Conservation (phyloP, 2,888 invertebrate species). For the Drosophila fulvimacula region DNA sequence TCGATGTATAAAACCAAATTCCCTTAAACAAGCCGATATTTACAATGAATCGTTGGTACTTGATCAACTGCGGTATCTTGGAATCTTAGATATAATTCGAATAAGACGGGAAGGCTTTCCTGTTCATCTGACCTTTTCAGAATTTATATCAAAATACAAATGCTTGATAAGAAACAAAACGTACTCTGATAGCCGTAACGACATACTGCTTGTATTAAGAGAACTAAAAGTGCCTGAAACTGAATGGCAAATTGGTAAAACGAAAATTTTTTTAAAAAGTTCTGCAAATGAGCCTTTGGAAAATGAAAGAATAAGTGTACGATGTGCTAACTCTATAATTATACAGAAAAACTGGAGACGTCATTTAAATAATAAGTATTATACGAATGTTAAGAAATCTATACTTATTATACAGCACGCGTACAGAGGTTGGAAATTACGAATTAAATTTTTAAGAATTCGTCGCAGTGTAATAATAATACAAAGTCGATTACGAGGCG, state of each 20-base stretch:
- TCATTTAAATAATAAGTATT: conserved; percentile 88
- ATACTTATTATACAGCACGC: conserved; percentile 92
- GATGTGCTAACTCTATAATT: conserved; percentile 89
- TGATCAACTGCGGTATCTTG: conserved; percentile 95
- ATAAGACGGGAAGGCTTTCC: conserved; percentile 96
- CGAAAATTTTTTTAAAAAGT: conserved; percentile 92
- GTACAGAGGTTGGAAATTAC: conserved; percentile 93
- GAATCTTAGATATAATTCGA: conserved; percentile 96
- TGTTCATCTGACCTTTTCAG: conserved; percentile 91
- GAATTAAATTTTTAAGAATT: conserved; percentile 91
- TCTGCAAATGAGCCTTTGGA: conserved; percentile 94
- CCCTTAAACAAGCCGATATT: conserved; percentile 91
- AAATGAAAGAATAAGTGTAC: conserved; percentile 89
- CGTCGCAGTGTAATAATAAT: conserved; percentile 94
- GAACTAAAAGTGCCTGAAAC: conserved; percentile 89
- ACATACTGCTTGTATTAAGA: conserved; percentile 86
- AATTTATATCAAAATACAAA: conserved; percentile 91
- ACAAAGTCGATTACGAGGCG: conserved; percentile 93
- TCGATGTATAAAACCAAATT: conserved; percentile 96
- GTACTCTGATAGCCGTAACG: conserved; percentile 66
- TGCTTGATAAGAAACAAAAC: conserved; percentile 86
- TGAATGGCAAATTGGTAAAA: conserved; percentile 95
- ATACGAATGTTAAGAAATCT: conserved; percentile 88
- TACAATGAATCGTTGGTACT: conserved; percentile 92
- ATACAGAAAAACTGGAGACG: conserved; percentile 93